Base-by-base conservation (phyloP, 37 sponge, comb jelly and placozoan genomes). In the Halichondria panicea region DNA sequence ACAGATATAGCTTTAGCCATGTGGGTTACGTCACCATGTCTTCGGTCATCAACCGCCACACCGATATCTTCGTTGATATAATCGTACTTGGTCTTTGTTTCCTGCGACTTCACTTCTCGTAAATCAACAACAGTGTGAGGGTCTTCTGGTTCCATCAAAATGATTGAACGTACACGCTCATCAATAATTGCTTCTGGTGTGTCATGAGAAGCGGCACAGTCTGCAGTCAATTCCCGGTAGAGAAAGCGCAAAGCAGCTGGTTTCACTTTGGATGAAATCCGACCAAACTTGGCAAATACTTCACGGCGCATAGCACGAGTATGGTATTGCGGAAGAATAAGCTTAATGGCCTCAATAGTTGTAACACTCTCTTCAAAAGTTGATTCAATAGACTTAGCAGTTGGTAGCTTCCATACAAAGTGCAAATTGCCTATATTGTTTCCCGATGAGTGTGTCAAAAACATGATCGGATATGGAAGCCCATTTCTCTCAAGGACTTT, bases 11-110 rank as follows among this genome's bases (percentile, higher is more conserved):
- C 63, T n/a, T 12, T 45, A 12, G 63, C 64, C n/a, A 71, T 34
- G 38, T 81, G 81, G 5, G 79, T 66, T 28, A 70, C 38, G 27
- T 80, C n/a, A 12, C 73, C 48, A 63, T 77, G 85, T 18, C 78
- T 37, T 0, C 85, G 11, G 53, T 77, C 85, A 77, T 84, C 85
- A 52, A 77, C 85, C 33, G 78, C 85, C 32, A 31, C 32, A 31
- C 66, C 81, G 27, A 80, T 64, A 45, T 79, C 68, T 55, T 86
- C 74, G 62, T 74, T 74, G 31, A 87, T n/a, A n/a, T n/a, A n/a
- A 28, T 79, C 60, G 55, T 39, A 84, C 24, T 24, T 42, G 21
- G 65, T 76, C 21, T 27, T 27, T n/a, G 43, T 76, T 35, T 32
- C 48, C 38, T 73, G 35, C 22, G 40, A 21, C 27, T 73, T 76